phyloP scores from a whole-genome alignment of 2,797 vertebrate species.

The Sitta carolinensis region DNA sequence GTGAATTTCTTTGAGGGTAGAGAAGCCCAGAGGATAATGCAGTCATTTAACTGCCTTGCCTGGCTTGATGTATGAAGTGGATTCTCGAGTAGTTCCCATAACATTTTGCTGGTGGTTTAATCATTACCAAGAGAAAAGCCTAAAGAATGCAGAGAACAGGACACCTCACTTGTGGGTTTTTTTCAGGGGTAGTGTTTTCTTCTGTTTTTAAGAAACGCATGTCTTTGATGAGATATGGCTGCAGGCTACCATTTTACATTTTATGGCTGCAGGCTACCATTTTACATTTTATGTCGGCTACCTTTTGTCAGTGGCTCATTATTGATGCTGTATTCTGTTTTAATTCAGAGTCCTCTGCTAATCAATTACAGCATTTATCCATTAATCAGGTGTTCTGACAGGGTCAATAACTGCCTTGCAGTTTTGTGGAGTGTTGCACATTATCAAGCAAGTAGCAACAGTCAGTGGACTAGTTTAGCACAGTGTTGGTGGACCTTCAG shows the following conservation, averaged over 20 bases:
- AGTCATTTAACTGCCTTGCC: constrained; percentile 84
- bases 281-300: constrained; percentile 90
- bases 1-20: constrained; percentile 71
- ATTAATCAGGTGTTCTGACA: constrained; percentile 94
- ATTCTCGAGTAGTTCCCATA: constrained; percentile 82
- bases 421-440: constrained; percentile 79
- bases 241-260: constrained; percentile 92
- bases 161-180: constrained; percentile 74
- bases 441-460: constrained; percentile 80
- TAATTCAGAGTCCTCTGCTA: constrained; percentile 93
- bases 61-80: constrained; percentile 88
- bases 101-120: constrained; percentile 92
- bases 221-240: constrained; percentile 95
- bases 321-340: constrained; percentile 91
- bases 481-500: constrained; percentile 30
- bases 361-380: constrained; percentile 97
- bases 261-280: constrained; percentile 90
- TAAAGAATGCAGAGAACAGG: constrained; percentile 74
- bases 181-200: constrained; percentile 20
- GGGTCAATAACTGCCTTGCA: constrained; percentile 88
- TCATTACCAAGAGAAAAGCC: constrained; percentile 90
- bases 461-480: constrained; percentile 70
- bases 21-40: constrained; percentile 80
- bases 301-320: constrained; percentile 87
- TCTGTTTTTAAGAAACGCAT: constrained; percentile 72